Evolutionary conservation across 1,140 invertebrate species (phyloP).

Genomic region (Trichonephila clavata): DNA sequence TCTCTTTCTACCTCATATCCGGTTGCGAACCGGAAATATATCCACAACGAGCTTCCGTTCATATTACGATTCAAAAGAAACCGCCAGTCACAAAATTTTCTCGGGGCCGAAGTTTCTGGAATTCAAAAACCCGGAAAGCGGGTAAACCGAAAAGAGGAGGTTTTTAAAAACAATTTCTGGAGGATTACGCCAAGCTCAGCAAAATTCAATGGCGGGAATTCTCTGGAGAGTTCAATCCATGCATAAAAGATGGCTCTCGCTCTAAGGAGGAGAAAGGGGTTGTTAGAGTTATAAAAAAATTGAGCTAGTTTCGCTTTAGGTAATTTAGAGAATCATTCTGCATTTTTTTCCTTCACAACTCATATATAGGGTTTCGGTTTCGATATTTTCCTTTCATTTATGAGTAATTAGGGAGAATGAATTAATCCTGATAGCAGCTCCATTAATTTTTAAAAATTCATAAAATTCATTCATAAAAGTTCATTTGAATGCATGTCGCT

Average conservation of each 20-base stretch:
- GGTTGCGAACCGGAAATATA: neutral
- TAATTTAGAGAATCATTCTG: neutral
- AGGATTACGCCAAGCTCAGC: neutral
- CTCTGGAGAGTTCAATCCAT: neutral
- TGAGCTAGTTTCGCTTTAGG: neutral
- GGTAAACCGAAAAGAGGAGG: conserved; percentile 1
- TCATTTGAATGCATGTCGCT: no score
- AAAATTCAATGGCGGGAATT: neutral
- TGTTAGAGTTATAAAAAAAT: neutral
- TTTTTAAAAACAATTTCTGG: conserved; percentile 13
- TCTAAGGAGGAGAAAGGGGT: neutral
- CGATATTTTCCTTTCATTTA: no score
- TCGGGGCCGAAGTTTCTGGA: neutral
- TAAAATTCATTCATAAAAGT: no score
- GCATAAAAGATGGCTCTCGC: conserved; percentile 5
- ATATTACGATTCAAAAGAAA: neutral
- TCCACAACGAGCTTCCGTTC: neutral
- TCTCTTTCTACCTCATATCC: neutral
- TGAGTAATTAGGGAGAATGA: no score
- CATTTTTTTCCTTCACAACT: neutral
- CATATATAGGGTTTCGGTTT: neutral
- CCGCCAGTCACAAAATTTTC: neutral
- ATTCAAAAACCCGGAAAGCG: neutral
- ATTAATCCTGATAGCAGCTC: no score
- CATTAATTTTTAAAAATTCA: no score